Conservation (phyloP, 2,797 vertebrate species). For the Alauda arvensis region DNA sequence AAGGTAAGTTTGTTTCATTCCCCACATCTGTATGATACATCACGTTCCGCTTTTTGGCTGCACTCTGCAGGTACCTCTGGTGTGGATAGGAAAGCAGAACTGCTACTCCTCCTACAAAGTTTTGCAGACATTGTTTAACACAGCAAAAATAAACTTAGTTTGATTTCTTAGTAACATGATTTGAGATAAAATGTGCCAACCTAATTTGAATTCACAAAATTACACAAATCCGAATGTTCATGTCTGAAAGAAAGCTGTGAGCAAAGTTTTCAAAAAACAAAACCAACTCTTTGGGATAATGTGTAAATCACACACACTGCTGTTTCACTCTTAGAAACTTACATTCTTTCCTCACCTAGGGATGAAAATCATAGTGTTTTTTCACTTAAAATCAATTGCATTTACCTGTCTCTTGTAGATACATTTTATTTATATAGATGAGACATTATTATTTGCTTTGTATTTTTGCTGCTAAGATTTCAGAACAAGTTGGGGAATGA, state of each 20-base stretch:
- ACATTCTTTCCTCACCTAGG: neutral
- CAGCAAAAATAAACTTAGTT: neutral
- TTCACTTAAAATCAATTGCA: neutral
- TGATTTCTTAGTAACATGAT: neutral
- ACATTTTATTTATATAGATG: neutral
- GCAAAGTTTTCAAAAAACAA: neutral
- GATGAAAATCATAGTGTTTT: neutral
- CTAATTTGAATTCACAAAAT: neutral
- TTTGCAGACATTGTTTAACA: neutral
- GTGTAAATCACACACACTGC: neutral
- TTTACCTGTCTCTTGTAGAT: neutral
- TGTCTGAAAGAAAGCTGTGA: neutral
- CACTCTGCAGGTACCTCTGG: neutral
- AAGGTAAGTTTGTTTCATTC: constrained; percentile 77
- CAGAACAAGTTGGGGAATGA: neutral
- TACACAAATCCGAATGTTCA: neutral
- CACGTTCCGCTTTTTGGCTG: neutral
- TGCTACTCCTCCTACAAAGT: neutral
- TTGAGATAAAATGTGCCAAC: neutral
- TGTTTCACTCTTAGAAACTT: neutral
- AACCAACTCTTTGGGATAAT: neutral
- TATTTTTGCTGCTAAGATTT: neutral
- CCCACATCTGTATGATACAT: neutral
- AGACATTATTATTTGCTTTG: neutral
- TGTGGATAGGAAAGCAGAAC: neutral